phyloP scores from a whole-genome alignment of 2,888 invertebrate genomes.

The Cephus runcator region DNA sequence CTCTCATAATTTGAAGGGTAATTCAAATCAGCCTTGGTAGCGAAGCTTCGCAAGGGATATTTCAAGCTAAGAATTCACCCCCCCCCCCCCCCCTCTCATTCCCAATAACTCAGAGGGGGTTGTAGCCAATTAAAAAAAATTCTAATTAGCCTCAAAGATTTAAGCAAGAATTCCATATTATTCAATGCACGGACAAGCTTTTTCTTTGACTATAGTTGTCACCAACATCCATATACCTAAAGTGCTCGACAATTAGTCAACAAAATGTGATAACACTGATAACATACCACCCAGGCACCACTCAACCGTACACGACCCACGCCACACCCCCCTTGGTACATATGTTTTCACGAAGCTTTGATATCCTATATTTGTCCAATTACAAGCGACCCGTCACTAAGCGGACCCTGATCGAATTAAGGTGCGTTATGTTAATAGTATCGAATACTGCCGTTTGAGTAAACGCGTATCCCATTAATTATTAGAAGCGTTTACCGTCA shows the following conservation, averaged over 20 bases:
- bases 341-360: slow-evolving; percentile 33
- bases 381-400: slow-evolving; percentile 41
- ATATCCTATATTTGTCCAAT: slow-evolving; percentile 49
- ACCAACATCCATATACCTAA: not conserved
- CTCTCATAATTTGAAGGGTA: not conserved
- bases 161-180: not conserved
- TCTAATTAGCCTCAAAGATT: not conserved
- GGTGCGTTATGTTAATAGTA: slow-evolving; percentile 50
- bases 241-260: not conserved
- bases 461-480: slow-evolving; percentile 43
- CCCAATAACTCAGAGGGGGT: not conserved
- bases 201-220: not conserved
- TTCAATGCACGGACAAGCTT: not conserved
- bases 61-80: not conserved
- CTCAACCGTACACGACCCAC: not conserved
- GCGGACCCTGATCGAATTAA: slow-evolving; percentile 47
- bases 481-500: slow-evolving; percentile 18
- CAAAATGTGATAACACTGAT: not conserved
- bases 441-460: slow-evolving; percentile 34
- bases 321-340: not conserved
- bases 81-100: not conserved
- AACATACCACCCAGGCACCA: not conserved
- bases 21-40: not conserved
- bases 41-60: not conserved
- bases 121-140: not conserved